These are phyloP conservation scores for Sclerurus mexicanus DNA, from an alignment of 2,113 vertebrate species.

Conservation along the genomic window DNA sequence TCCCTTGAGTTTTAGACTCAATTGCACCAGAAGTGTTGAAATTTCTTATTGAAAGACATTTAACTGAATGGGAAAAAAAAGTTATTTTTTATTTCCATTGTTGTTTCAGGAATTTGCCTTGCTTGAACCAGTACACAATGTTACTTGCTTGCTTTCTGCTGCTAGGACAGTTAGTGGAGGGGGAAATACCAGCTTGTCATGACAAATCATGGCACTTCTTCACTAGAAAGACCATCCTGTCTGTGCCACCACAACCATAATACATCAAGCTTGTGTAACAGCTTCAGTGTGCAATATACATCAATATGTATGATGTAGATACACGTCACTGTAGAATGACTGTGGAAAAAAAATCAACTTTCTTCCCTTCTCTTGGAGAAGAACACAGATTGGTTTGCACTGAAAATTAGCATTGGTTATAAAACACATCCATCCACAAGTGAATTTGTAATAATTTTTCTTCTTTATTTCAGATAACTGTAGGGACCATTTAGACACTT, in stretches of 20 bases:
- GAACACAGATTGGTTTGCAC: background rate
- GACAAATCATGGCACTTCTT: rapidly evolving
- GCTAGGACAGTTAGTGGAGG: background rate
- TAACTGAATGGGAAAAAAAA: background rate
- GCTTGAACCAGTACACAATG: background rate
- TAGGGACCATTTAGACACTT: background rate
- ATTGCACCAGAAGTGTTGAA: background rate
- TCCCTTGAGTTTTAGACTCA: background rate
- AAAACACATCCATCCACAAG: background rate
- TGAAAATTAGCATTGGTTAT: background rate
- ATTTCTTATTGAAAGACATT: background rate
- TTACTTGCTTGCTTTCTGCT: background rate
- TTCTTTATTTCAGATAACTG: background rate
- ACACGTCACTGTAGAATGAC: background rate
- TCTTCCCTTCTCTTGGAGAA: background rate
- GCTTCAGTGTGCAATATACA: background rate
- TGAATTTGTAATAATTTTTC: background rate
- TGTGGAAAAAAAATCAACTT: background rate
- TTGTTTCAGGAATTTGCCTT: background rate
- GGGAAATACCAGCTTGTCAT: background rate
- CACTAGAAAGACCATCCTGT: background rate
- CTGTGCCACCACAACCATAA: background rate
- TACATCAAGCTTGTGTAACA: background rate
- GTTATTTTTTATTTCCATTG: background rate
- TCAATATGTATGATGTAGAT: background rate